These are phyloP conservation scores for Megalops cyprinoides DNA, from an alignment of 2,797 vertebrate genomes.

Conservation along the genomic window DNA sequence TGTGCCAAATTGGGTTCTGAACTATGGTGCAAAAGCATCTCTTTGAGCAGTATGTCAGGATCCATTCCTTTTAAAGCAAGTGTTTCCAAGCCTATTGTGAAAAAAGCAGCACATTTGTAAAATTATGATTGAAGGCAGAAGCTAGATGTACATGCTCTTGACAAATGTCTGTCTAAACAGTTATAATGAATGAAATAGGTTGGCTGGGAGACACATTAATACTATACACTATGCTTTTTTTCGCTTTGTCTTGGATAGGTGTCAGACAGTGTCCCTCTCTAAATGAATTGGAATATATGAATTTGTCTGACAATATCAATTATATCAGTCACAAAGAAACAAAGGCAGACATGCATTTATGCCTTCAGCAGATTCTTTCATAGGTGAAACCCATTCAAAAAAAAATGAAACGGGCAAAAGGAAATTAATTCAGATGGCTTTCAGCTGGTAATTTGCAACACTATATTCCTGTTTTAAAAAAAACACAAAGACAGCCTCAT, in stretches of 20 bases:
- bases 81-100: constrained; percentile 67
- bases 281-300: constrained; percentile 43
- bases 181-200: constrained; percentile 18
- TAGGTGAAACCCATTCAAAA: background rate
- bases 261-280: constrained; percentile 38
- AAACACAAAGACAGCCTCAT: no score
- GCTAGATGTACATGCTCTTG: constrained; percentile 57
- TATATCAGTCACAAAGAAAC: constrained; percentile 41
- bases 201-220: constrained; percentile 39
- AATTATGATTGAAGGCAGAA: constrained; percentile 65
- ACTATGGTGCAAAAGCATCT: no score
- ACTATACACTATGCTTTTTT: constrained; percentile 14
- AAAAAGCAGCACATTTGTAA: constrained; percentile 68
- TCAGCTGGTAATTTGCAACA: no score
- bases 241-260: constrained; percentile 28
- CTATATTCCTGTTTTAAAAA: no score
- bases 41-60: no score
- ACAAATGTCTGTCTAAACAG: constrained; percentile 58
- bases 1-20: no score
- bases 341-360: constrained; percentile 16
- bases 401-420: constrained; percentile 28
- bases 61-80: constrained; percentile 64
- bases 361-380: no score
- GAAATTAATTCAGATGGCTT: background rate
- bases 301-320: constrained; percentile 47